Percentiles rank a stretch among this genome's conserved stretches.
Conservation (phyloP, 1,140 invertebrate species). For the Drosophila nigrodunni region DNA sequence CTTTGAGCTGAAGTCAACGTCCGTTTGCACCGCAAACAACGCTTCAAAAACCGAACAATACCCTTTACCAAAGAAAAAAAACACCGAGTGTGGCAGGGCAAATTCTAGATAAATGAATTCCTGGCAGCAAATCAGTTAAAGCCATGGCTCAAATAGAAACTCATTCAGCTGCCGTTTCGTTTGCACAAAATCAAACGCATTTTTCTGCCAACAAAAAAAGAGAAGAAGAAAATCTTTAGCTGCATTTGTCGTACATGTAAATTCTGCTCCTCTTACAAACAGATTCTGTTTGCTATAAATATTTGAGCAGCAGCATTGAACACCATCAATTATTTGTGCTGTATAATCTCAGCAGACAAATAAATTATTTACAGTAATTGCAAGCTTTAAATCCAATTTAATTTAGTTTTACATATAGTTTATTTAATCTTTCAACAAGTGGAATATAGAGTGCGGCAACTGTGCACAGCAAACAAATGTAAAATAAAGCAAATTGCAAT, state of each 20-base stretch:
- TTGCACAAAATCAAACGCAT: conserved; percentile 6
- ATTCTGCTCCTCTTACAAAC: neutral
- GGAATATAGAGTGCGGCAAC: too few relatives aligned
- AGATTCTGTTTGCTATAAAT: neutral
- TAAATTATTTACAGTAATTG: too few relatives aligned
- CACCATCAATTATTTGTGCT: too few relatives aligned
- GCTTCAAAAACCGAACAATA: conserved; percentile 11
- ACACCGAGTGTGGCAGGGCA: neutral
- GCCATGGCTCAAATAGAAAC: conserved; percentile 16
- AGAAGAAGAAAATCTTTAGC: conserved; percentile 1
- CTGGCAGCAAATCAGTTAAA: conserved; percentile 22
- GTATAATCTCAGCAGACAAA: too few relatives aligned
- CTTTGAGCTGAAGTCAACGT: neutral
- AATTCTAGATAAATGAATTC: conserved; percentile 57
- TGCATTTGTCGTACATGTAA: conserved; percentile 11
- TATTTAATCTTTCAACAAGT: too few relatives aligned
- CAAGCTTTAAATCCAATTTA: too few relatives aligned
- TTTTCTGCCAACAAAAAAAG: too few relatives aligned
- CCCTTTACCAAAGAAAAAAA: conserved; percentile 23
- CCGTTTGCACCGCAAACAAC: conserved; percentile 23
- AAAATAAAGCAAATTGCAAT: too few relatives aligned
- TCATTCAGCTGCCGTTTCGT: conserved; percentile 9
- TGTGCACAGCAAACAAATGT: too few relatives aligned
- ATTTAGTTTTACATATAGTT: too few relatives aligned
- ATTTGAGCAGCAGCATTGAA: neutral